Evolutionary conservation across 2,888 invertebrate species (phyloP), one percentile per base, ranked within the genome.

Genomic region (Hirtodrosophila confusa): DNA sequence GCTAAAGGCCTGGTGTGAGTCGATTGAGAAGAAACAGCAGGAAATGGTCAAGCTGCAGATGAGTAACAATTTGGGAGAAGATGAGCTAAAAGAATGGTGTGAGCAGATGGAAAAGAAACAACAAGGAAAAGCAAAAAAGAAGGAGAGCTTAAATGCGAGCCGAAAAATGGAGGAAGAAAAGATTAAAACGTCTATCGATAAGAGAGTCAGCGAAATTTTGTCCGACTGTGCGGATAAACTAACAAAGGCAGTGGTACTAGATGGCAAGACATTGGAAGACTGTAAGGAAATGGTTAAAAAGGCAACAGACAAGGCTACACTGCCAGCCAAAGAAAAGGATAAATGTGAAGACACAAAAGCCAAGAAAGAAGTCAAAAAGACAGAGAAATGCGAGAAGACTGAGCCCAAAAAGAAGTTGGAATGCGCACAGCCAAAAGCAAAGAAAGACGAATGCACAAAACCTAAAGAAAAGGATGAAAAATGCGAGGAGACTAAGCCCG

Each of bases 241-340:
- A 7, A 12, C 0, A 7, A 24, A n/a, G 7, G 27, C 9, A 3
- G 37, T 3, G 9, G 8, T 4, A 31, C 4, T 6, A 4, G 33
- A 11, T 1, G 10, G 3, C 0, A 35, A 36, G 11, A 36, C 7
- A 3, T 23, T 51, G 23, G 27, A 23, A 1, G 51, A 50, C 10
- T 37, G 44, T 9, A 64, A 45, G 8, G 40, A 60, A n/a, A 41
- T 45, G n/a, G 6, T 64, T 5, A 54, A 57, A 8, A 11, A 23
- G 11, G 53, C 43, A 1, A 12, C n/a, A 4, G 36, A 61, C 1
- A 41, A 35, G n/a, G 31, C 47, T 24, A 3, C 9, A 0, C 0
- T 50, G 7, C 17, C 27, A 29, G 39, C n/a, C 6, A 33, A 47
- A 7, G 27, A 4, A 6, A 9, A 24, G 0, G 31, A 8, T 31